These are phyloP conservation scores for Pelodytes ibericus DNA, from an alignment of 2,797 vertebrate genomes.

Conservation along the genomic window DNA sequence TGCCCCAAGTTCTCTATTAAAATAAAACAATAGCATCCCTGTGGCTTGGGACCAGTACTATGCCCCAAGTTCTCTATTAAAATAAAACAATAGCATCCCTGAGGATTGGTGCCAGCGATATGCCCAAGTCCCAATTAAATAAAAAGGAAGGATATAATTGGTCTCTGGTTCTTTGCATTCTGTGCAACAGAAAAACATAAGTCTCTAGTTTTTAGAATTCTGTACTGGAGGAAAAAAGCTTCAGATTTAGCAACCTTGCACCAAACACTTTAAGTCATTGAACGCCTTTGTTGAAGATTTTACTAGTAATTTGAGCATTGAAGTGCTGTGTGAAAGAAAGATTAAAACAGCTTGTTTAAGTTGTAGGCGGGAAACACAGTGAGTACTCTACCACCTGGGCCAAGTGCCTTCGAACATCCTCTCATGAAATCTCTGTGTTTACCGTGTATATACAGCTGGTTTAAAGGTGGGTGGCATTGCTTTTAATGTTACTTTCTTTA, in stretches of 20 bases:
- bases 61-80: too few species aligned
- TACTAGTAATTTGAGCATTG: slow-evolving; percentile 7
- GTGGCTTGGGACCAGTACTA: too few species aligned
- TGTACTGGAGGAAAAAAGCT: too few species aligned
- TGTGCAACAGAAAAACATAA: too few species aligned
- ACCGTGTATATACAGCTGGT: slow-evolving; percentile 57
- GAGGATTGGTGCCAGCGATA: too few species aligned
- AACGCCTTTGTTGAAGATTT: slow-evolving; percentile 5
- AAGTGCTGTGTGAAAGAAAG: neutral
- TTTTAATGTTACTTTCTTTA: slow-evolving; percentile 28
- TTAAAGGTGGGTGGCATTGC: slow-evolving; percentile 44
- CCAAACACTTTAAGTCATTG: neutral
- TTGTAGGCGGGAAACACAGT: slow-evolving; percentile 26
- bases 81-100: too few species aligned
- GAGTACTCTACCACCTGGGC: slow-evolving; percentile 44
- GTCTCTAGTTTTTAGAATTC: too few species aligned
- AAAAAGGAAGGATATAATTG: too few species aligned
- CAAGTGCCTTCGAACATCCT: slow-evolving; percentile 51
- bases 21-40: too few species aligned
- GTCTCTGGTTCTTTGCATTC: too few species aligned
- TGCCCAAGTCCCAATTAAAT: too few species aligned
- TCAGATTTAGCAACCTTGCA: neutral
- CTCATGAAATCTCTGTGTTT: slow-evolving; percentile 56
- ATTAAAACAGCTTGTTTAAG: slow-evolving; percentile 13
- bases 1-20: too few species aligned